These are phyloP conservation scores for Ryuthela nishihirai DNA, from an alignment of 2,888 invertebrate species.

Conservation along the genomic window DNA sequence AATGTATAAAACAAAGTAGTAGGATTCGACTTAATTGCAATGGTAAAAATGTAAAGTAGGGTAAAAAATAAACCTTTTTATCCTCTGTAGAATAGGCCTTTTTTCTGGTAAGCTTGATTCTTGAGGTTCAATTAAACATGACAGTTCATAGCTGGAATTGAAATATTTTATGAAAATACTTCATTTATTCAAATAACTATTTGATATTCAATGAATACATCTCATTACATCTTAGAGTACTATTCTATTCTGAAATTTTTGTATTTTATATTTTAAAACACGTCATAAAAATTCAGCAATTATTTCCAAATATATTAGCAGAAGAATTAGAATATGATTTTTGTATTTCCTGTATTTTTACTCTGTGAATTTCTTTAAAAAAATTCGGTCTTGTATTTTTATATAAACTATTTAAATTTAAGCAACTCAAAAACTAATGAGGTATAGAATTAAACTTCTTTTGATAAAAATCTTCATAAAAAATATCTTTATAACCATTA, in stretches of 20 bases:
- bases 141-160: conserved; percentile 60
- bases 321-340: conserved; percentile 3
- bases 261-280: neutral
- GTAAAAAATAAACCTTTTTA: conserved; percentile 20
- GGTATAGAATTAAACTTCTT: too few species aligned
- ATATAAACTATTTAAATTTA: too few species aligned
- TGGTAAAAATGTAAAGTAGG: too few species aligned
- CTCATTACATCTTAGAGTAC: neutral
- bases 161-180: neutral
- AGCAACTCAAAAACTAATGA: too few species aligned
- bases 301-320: neutral
- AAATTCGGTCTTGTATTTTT: too few species aligned
- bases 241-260: too few species aligned
- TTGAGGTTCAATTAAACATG: conserved; percentile 78
- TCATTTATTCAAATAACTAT: neutral
- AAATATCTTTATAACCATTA: too few species aligned
- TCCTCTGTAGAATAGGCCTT: conserved; percentile 38
- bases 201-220: neutral
- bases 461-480: too few species aligned
- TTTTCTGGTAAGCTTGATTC: conserved; percentile 12
- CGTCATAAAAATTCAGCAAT: neutral
- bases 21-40: too few species aligned
- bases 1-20: too few species aligned
- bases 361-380: too few species aligned
- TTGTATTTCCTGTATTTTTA: too few species aligned